Evolutionary conservation across 2,888 invertebrate species (phyloP).

Genomic region (Parapristionchus giblindavisi): DNA sequence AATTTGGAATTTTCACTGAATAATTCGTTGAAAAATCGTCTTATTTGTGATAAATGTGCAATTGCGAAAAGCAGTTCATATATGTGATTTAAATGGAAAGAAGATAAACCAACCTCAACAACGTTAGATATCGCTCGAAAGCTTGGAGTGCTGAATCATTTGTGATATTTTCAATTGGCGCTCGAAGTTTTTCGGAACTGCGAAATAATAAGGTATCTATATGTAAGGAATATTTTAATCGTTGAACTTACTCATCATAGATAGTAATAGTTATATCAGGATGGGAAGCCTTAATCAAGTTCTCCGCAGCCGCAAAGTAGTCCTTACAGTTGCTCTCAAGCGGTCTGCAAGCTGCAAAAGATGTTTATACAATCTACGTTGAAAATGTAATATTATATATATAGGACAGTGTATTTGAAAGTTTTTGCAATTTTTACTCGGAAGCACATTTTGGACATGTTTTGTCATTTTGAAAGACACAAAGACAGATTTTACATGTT

Average conservation of each 20-base stretch:
- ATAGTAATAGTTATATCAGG: conserved; percentile 10
- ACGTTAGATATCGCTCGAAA: not conserved
- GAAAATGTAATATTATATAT: too few relatives aligned
- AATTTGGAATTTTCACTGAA: not conserved
- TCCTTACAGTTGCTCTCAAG: not conserved
- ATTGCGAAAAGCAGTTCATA: not conserved
- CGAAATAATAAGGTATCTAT: not conserved
- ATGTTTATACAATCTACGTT: too few relatives aligned
- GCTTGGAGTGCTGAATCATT: not conserved
- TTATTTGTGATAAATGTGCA: not conserved
- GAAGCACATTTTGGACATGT: too few relatives aligned
- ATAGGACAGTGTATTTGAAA: too few relatives aligned
- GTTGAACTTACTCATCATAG: conserved; percentile 1
- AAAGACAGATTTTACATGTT: too few relatives aligned
- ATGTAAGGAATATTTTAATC: not conserved
- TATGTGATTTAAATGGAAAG: not conserved
- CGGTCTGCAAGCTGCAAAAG: conserved; percentile 8
- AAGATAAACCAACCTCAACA: not conserved
- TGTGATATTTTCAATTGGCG: not conserved
- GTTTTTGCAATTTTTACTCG: too few relatives aligned
- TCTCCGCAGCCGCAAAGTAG: not conserved
- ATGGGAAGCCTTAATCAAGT: conserved; percentile 1
- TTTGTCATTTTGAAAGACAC: too few relatives aligned
- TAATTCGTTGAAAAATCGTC: not conserved
- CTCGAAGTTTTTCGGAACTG: not conserved